phyloP scores from a whole-genome alignment of 2,113 vertebrate genomes.

The Lynx canadensis region DNA sequence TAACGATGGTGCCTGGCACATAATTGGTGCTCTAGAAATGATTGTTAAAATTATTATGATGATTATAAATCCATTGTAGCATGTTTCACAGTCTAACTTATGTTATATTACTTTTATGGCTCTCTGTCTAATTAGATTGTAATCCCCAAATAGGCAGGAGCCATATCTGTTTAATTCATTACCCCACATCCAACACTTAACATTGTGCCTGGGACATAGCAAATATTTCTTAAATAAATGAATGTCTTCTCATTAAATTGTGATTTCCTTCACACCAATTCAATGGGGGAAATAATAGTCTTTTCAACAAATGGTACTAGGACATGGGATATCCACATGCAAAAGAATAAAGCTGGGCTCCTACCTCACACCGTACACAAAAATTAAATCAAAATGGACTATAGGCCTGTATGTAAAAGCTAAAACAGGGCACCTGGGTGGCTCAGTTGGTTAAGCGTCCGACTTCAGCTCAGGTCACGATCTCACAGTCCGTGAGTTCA shows the following conservation, averaged over 20 bases:
- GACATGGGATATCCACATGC: background rate
- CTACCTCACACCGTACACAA: background rate
- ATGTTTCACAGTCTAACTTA: background rate
- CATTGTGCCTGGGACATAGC: background rate
- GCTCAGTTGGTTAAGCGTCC: no score
- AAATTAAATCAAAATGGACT: background rate
- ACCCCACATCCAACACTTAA: background rate
- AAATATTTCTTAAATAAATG: constrained; percentile 1
- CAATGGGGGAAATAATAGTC: background rate
- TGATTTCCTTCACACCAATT: background rate
- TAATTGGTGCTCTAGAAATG: background rate
- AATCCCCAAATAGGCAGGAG: background rate
- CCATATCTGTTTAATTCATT: background rate
- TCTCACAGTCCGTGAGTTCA: no score
- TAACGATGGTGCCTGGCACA: background rate
- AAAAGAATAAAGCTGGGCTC: background rate
- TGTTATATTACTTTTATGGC: background rate
- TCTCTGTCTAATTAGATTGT: background rate
- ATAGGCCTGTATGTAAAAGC: background rate
- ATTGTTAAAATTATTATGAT: background rate
- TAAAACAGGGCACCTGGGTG: background rate
- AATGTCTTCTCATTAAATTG: background rate
- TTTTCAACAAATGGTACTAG: background rate
- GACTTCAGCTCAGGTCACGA: no score
- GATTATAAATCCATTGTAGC: background rate